phyloP scores from a whole-genome alignment of 2,888 invertebrate species.

The Dicranocentrus wangi region DNA sequence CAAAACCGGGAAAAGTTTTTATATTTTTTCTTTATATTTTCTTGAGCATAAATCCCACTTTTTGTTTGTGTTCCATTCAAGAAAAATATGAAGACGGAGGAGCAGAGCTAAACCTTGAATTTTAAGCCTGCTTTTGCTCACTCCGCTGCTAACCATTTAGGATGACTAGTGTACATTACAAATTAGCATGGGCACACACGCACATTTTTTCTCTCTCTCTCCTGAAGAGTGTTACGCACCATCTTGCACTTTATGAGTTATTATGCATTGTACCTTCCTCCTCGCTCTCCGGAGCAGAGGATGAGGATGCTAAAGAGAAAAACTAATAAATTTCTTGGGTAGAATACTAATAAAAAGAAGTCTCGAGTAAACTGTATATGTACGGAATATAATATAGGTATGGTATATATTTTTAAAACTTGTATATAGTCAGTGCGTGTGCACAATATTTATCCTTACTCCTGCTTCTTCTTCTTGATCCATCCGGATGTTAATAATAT shows the following conservation, averaged over 20 bases:
- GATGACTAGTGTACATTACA: constrained; percentile 43
- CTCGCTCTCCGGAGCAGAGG: not conserved
- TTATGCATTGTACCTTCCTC: constrained; percentile 9
- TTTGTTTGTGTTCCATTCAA: constrained; percentile 3
- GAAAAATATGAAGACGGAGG: not conserved
- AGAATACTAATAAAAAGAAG: constrained; percentile 9
- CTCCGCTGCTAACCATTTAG: too few species aligned
- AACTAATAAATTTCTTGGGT: constrained; percentile 42
- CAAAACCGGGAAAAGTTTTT: constrained; percentile 4
- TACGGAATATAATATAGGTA: too few species aligned
- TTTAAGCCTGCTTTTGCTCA: constrained; percentile 23
- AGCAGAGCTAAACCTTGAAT: constrained; percentile 35
- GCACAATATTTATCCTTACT: too few species aligned
- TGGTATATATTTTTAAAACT: too few species aligned
- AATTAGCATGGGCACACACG: constrained; percentile 42
- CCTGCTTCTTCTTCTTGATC: too few species aligned
- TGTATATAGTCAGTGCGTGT: too few species aligned
- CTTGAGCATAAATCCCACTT: constrained; percentile 6
- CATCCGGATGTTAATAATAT: too few species aligned
- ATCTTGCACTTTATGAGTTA: constrained; percentile 53
- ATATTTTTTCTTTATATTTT: not conserved
- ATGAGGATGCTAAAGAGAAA: constrained; percentile 38
- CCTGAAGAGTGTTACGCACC: constrained; percentile 9
- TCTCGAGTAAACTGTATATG: too few species aligned
- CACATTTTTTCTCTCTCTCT: constrained; percentile 14